phyloP scores from a whole-genome alignment of 1,140 invertebrate genomes.

The Megathymus violae region DNA sequence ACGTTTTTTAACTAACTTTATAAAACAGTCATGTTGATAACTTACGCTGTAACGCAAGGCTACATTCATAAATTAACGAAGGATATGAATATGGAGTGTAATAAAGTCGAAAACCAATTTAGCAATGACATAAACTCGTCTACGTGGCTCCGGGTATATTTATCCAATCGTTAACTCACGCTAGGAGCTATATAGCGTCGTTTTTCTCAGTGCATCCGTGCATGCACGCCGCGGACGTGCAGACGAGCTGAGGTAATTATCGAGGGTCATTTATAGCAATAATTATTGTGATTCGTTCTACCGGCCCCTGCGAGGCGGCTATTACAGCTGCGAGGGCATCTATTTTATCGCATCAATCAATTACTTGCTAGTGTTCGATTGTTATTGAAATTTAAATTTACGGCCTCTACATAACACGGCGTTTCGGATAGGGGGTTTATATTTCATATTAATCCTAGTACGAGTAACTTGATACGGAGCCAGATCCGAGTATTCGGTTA shows the following conservation, averaged over 20 bases:
- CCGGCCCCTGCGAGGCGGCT: conserved; percentile 39
- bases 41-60: too few relatives aligned
- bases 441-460: too few relatives aligned
- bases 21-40: too few relatives aligned
- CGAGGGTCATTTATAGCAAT: conserved; percentile 43
- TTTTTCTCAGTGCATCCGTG: conserved; percentile 20
- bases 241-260: conserved; percentile 51
- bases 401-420: conserved; percentile 46
- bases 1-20: too few relatives aligned
- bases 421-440: too few relatives aligned
- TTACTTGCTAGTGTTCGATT: conserved; percentile 57
- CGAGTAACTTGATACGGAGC: too few relatives aligned
- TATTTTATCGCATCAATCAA: conserved; percentile 74
- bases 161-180: conserved; percentile 10
- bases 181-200: too few relatives aligned
- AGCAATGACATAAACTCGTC: conserved; percentile 6
- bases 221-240: conserved; percentile 30
- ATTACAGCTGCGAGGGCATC: conserved; percentile 52
- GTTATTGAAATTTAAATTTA: conserved; percentile 64
- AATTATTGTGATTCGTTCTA: conserved; percentile 60
- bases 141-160: not conserved
- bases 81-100: not conserved
- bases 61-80: not conserved
- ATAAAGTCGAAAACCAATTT: conserved; percentile 4
- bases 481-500: too few relatives aligned